Evolutionary conservation across 1,140 invertebrate species (phyloP), one percentile per base, ranked within the genome.

Genomic region (Drosophila elegans): DNA sequence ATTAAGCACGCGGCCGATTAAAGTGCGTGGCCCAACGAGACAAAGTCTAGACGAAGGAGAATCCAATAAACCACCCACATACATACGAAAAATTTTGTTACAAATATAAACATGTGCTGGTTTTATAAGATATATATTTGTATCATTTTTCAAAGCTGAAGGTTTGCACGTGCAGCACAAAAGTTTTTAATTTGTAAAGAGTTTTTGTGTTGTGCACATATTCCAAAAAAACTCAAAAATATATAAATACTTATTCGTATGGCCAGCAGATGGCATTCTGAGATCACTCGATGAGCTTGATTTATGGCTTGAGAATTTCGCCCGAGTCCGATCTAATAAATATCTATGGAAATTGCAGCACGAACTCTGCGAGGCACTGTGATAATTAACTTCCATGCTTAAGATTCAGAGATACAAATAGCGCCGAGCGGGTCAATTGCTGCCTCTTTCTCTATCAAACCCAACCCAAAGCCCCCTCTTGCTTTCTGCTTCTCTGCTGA

Each of bases 381-480:
- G 84, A 88, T 88, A 88, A 88, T 90, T 88, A 88, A 80, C 84
- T 84, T 84, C 62, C 67, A 83, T 64, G 74, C 78, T 62, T 76
- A 76, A 86, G 83, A 86, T 81, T 61, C 77, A 79, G 82, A 69
- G 66, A 69, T 69, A 53, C 66, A 63, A 52, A 27, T 56, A 56
- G 53, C 62, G 54, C 13, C 25, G 36, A 72, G 67, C 68, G 36
- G 68, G 68, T 72, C 68, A 72, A 71, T 72, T 72, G 68, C 51
- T 57, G 11, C 48, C 49, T n/a, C 38, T 45, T 46, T 34, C 16
- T 21, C 9, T 12, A 4, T 3, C 16, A 25, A 5, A 12, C 3
- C 53, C 16, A 21, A 21, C 16, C 16, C 16, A 21, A 21, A 21
- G 16, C 16, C 38, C 39, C 25, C 5, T 32, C 38, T 53, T 10